Evolutionary conservation across 2,888 invertebrate genomes (phyloP), one percentile per base, ranked within the genome.

Genomic region (Campoletis raptor): DNA sequence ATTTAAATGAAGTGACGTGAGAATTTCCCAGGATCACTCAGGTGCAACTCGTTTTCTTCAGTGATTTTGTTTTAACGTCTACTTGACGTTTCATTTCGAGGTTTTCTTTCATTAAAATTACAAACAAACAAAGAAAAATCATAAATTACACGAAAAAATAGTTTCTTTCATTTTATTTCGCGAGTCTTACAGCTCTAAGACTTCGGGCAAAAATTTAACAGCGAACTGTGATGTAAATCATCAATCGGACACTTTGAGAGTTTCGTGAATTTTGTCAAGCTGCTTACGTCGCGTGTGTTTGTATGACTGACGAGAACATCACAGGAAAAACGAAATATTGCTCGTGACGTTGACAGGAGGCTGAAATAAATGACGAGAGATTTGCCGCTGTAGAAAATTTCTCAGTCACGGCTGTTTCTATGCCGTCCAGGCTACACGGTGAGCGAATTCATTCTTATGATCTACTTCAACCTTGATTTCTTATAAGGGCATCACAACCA

Each of bases 331-430:
- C 42, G 37, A 67, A 76, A 77, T 72, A 72, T 57, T 66, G 30
- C 69, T 52, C 30, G 67, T 15, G 30, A 82, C 67, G 30, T 70
- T 79, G 86, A 86, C 82, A 77, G 73, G 69, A 42, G 64, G 52
- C 54, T 48, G 57, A 80, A 83, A 90, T 90, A 91, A 91, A 91
- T 92, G 91, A 92, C 89, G 81, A 89, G 73, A 90, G 89, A 88
- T 85, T 83, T 78, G 76, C 73, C 83, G 79, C 73, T 79, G 30
- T 85, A 85, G 85, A 87, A 89, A 90, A 90, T 89, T 90, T 76
- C 57, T 80, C 84, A 86, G 85, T 89, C 89, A 79, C 81, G 81
- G 89, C 88, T 80, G 74, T 82, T 88, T 89, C 89, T 90, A 92
- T 92, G 92, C 88, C 80, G 88, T 86, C 89, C 82, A 81, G 81